These are phyloP conservation scores for Synanthedon vespiformis DNA, from an alignment of 2,888 invertebrate species.

Conservation along the genomic window DNA sequence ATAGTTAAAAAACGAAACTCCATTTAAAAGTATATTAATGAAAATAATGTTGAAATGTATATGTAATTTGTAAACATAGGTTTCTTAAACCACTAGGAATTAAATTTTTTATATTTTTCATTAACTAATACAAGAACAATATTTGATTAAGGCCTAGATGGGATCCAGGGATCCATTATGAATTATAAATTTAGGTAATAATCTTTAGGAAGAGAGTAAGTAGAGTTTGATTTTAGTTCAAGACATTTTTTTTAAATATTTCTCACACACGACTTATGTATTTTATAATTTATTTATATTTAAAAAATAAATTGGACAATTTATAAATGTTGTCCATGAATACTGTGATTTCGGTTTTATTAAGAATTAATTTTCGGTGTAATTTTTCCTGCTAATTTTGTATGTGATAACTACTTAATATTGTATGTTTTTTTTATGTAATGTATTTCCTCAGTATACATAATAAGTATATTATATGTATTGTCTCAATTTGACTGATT, in stretches of 20 bases:
- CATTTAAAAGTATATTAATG: slow-evolving; percentile 48
- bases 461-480: slow-evolving; percentile 3
- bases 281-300: slow-evolving; percentile 59
- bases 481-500: slow-evolving; percentile 34
- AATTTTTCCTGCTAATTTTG: slow-evolving; percentile 54
- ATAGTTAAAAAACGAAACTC: slow-evolving; percentile 29
- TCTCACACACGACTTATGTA: slow-evolving; percentile 40
- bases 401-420: slow-evolving; percentile 49
- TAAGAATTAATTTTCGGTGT: slow-evolving; percentile 30
- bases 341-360: slow-evolving; percentile 70
- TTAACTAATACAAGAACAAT: slow-evolving; percentile 52
- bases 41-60: slow-evolving; percentile 62
- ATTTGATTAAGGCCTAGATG: slow-evolving; percentile 51
- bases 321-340: slow-evolving; percentile 58
- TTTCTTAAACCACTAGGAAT: slow-evolving; percentile 65
- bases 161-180: slow-evolving; percentile 35
- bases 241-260: slow-evolving; percentile 43
- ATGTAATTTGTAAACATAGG: slow-evolving; percentile 58
- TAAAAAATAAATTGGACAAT: slow-evolving; percentile 46
- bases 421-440: slow-evolving; percentile 25
- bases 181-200: slow-evolving; percentile 30
- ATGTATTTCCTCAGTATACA: slow-evolving; percentile 25
- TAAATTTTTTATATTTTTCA: slow-evolving; percentile 66
- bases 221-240: slow-evolving; percentile 51
- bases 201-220: slow-evolving; percentile 45